Evolutionary conservation across 2,888 invertebrate genomes (phyloP).

Genomic region (Drosophila paramelanica): DNA sequence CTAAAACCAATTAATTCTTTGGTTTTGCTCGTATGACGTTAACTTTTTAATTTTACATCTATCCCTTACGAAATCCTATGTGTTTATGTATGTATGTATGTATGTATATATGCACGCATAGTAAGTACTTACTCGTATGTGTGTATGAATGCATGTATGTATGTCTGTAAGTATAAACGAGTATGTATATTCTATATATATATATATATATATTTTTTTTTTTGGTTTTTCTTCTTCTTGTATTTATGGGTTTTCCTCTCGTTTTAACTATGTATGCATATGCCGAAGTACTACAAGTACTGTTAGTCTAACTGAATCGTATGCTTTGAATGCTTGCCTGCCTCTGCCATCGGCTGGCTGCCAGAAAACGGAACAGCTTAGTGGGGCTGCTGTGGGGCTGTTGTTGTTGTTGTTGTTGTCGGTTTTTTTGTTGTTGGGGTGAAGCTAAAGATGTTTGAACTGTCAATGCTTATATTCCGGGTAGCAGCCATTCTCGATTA

Average conservation of each 20-base stretch:
- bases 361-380: conserved; percentile 15
- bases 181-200: conserved; percentile 12
- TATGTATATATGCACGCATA: conserved; percentile 27
- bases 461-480: conserved; percentile 92
- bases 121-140: conserved; percentile 26
- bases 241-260: neutral
- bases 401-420: neutral
- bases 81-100: conserved; percentile 23
- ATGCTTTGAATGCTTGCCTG: conserved; percentile 40
- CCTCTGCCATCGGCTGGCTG: conserved; percentile 17
- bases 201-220: neutral
- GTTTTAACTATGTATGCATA: conserved; percentile 10
- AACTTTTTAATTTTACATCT: conserved; percentile 51
- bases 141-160: conserved; percentile 26
- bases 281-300: conserved; percentile 25
- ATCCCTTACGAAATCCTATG: conserved; percentile 25
- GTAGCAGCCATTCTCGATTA: conserved; percentile 88
- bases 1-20: conserved; percentile 7
- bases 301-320: conserved; percentile 23
- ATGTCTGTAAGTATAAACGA: conserved; percentile 39
- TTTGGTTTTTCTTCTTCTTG: neutral
- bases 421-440: neutral
- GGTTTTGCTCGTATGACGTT: conserved; percentile 37
- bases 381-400: neutral
- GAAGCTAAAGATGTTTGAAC: conserved; percentile 67